Evolutionary conservation across 2,797 vertebrate species (phyloP), one percentile per base, ranked within the genome.

Genomic region (Epinephelus awoara): DNA sequence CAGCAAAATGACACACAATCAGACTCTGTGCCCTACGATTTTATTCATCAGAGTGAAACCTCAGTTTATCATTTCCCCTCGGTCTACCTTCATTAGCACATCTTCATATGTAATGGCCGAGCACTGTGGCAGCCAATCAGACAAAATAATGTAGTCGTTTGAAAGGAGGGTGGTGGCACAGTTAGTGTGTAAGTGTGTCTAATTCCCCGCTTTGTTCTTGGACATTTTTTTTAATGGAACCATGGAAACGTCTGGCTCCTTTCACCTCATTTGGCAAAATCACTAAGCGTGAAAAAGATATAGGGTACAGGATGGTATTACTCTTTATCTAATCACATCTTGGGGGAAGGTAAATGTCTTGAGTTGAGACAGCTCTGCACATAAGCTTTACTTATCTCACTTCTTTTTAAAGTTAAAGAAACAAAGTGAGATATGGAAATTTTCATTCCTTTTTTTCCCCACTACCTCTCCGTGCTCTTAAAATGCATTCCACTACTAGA

Each of bases 1-100:
- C 77, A 77, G 55, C 75, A 51, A 90, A 89, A 87, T 85, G 73
- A 77, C 77, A 75, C 69, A 86, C 73, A 79, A 83, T 90, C 85
- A 85, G 64, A 68, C 68, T 70, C 72, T 19, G 54, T 80, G 73
- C 66, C 64, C 82, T 54, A 46, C 15, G 34, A 82, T 86, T 88
- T 50, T 59, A 76, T 50, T 86, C 72, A 82, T 72, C 87, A 80
- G 75, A 67, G 75, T 63, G 65, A 89, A 85, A 85, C 66, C 77
- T 77, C 58, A 67, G 74, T 90, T 76, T 84, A 80, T 87, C 77
- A 82, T 89, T 86, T 87, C 52, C 65, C 77, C 47, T 52, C 81
- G 63, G 55, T 80, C 87, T 85, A 72, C 80, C 84, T 80, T 91
- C 75, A 93, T 92, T 91, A 87, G 63, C 70, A 77, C 62, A 25